Evolutionary conservation across 2,888 invertebrate genomes (phyloP), one percentile per base, ranked within the genome.

Genomic region (Pandemis cinnamomeana): DNA sequence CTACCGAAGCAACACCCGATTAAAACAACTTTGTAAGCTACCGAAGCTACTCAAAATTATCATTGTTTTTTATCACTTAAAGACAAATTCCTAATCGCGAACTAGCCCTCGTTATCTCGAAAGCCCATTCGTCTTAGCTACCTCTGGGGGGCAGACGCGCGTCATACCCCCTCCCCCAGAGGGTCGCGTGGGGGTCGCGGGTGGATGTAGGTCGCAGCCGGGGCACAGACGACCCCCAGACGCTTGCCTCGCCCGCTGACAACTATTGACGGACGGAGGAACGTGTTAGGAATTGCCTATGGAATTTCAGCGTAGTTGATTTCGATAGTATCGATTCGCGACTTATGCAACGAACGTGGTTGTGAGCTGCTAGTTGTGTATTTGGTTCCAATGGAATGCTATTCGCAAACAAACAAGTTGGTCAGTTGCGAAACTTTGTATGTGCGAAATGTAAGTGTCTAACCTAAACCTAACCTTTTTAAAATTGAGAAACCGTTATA

Each of bases 151-250:
- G 82, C 83, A 84, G 86, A 86, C 85, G 83, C 83, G 80, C 86
- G 86, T 84, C 84, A 82, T 81, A 82, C 78, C 80, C 60, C 75
- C 72, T 76, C 63, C 70, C 67, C 75, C 80, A 75, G 7, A 7
- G n/a, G 10, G 15, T 48, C 27, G 75, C 48, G 76, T 77, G 79
- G 80, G 82, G 80, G 76, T 74, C 8, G 55, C 55, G 67, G 80
- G 51, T n/a, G 51, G 83, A 91, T 90, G 87, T 91, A 92, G 92
- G 93, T 91, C 93, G 92, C 86, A 88, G 87, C 89, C 86, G 88
- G 88, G 89, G 78, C 88, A 89, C 90, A 93, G 92, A 93, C 93
- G 90, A 91, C 90, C 92, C 92, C 89, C 86, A 94, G 93, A 93
- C 91, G 88, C 84, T 86, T 84, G 83, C 87, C 86, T 85, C 87